phyloP scores from a whole-genome alignment of 2,888 invertebrate species.

The Pollenia amentaria region DNA sequence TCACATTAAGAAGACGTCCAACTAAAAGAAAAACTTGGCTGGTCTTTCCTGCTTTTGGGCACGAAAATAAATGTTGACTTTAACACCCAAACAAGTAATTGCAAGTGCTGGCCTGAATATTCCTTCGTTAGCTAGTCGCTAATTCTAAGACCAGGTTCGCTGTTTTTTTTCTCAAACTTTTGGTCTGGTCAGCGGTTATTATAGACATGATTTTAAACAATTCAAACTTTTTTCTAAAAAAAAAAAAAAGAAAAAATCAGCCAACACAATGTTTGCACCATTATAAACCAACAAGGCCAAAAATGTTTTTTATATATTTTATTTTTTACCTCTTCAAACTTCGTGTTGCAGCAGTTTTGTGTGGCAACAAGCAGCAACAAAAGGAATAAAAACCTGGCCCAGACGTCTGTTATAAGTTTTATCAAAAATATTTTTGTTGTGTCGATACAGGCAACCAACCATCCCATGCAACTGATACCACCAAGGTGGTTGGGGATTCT shows the following conservation, averaged over 20 bases:
- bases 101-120: constrained; percentile 42
- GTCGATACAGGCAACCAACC: constrained; percentile 36
- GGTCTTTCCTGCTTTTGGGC: constrained; percentile 21
- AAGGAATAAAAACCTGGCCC: constrained; percentile 45
- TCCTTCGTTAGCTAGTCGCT: constrained; percentile 3
- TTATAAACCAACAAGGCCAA: constrained; percentile 43
- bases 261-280: constrained; percentile 54
- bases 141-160: constrained; percentile 18
- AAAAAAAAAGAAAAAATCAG: background rate
- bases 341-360: constrained; percentile 31
- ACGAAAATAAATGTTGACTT: constrained; percentile 69
- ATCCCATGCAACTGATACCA: constrained; percentile 29
- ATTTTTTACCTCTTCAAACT: background rate
- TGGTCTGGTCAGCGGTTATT: constrained; percentile 69
- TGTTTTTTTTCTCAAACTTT: constrained; percentile 37
- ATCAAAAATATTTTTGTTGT: constrained; percentile 43
- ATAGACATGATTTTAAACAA: constrained; percentile 58
- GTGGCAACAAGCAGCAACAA: constrained; percentile 11
- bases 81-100: constrained; percentile 74
- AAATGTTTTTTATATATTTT: constrained; percentile 14
- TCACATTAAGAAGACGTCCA: constrained; percentile 61
- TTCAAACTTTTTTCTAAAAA: constrained; percentile 1
- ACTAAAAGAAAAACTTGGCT: constrained; percentile 38
- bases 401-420: constrained; percentile 58
- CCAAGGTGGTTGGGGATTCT: constrained; percentile 70